phyloP scores from a whole-genome alignment of 92 coral and sea anemone genomes.

The Desmophyllum pertusum region DNA sequence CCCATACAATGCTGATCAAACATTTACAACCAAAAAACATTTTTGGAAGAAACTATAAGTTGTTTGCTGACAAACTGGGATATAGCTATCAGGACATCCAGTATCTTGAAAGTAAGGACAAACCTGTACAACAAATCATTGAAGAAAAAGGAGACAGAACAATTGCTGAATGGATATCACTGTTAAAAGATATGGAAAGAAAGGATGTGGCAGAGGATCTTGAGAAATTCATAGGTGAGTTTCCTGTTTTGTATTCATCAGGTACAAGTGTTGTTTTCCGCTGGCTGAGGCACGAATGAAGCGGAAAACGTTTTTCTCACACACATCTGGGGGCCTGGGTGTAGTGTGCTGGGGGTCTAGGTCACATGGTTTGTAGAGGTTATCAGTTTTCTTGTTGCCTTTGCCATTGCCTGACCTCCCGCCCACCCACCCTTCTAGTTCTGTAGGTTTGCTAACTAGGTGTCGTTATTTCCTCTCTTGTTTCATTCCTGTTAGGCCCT shows the following conservation, averaged over 20 bases:
- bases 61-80: conserved; percentile 75
- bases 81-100: conserved; percentile 52
- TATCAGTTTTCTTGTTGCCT: too few relatives aligned
- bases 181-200: conserved; percentile 64
- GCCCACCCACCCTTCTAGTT: too few relatives aligned
- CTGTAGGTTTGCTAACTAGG: too few relatives aligned
- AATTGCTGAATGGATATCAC: conserved; percentile 52
- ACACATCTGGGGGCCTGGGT: too few relatives aligned
- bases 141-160: conserved; percentile 39
- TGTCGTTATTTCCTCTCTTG: too few relatives aligned
- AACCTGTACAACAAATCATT: conserved; percentile 69
- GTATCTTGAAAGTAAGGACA: conserved; percentile 44
- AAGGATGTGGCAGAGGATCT: conserved; percentile 77
- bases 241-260: neutral
- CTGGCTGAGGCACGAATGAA: too few relatives aligned
- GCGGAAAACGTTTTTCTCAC: too few relatives aligned
- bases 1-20: conserved; percentile 46
- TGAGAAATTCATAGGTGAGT: conserved; percentile 64
- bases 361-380: too few relatives aligned
- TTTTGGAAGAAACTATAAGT: conserved; percentile 65
- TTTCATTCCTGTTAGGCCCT: too few relatives aligned
- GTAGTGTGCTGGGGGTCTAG: too few relatives aligned
- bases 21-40: conserved; percentile 49
- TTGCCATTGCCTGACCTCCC: too few relatives aligned
- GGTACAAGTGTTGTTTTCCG: too few relatives aligned